These are phyloP conservation scores for Actias luna DNA, from an alignment of 2,888 invertebrate genomes.

Conservation along the genomic window DNA sequence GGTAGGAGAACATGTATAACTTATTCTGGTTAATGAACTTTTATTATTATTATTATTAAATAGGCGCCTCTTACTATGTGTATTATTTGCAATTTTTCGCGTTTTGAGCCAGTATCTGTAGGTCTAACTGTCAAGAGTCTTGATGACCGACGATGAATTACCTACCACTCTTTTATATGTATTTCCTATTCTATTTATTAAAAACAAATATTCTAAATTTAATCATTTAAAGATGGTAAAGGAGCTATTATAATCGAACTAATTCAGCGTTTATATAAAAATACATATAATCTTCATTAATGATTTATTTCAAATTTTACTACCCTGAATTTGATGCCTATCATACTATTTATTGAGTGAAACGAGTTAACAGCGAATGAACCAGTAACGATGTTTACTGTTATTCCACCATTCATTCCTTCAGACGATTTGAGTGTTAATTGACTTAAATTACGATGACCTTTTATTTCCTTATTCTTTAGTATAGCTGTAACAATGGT, in stretches of 20 bases:
- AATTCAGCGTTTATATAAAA: neutral
- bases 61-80: no score
- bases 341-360: slow-evolving; percentile 17
- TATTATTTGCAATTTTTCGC: no score
- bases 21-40: no score
- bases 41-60: no score
- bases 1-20: no score
- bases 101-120: no score
- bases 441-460: slow-evolving; percentile 24
- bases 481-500: slow-evolving; percentile 18
- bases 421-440: slow-evolving; percentile 18
- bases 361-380: slow-evolving; percentile 26
- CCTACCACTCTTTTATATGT: no score
- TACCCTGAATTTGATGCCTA: neutral
- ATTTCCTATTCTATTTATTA: no score
- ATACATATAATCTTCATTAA: neutral
- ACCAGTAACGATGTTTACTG: slow-evolving; percentile 20
- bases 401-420: slow-evolving; percentile 12
- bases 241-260: neutral
- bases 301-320: neutral
- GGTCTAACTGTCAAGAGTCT: no score
- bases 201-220: neutral
- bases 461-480: slow-evolving; percentile 22
- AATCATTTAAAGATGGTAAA: neutral
- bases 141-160: no score